Evolutionary conservation across 2,113 vertebrate genomes (phyloP).

Genomic region (Rhinichthys klamathensis): DNA sequence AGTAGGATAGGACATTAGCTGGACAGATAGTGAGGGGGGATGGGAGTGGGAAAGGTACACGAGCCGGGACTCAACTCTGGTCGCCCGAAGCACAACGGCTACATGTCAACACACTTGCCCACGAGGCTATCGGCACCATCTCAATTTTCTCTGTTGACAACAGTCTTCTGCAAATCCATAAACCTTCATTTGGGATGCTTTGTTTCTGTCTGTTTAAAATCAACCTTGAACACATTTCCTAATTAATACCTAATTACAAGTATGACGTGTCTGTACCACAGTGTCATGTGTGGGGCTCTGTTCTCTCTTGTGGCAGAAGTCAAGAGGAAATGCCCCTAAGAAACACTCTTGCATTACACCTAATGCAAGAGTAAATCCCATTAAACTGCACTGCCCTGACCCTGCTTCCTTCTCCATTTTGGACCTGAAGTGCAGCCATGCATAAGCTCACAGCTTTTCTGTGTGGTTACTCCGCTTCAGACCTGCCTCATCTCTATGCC

Average conservation of each 20-base stretch:
- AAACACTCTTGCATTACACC: not conserved
- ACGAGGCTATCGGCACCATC: too few species aligned
- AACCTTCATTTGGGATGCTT: not conserved
- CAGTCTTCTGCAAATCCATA: slow-evolving; percentile 2
- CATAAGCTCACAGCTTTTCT: slow-evolving; percentile 18
- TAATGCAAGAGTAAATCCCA: slow-evolving; percentile 6
- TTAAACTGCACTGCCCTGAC: slow-evolving; percentile 4
- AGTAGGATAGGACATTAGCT: too few species aligned
- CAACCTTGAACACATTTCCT: slow-evolving; percentile 5
- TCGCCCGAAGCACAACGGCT: too few species aligned
- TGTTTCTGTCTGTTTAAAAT: slow-evolving; percentile 11
- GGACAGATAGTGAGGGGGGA: too few species aligned
- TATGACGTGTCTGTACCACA: not conserved
- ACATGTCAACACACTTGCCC: too few species aligned
- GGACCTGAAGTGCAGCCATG: not conserved
- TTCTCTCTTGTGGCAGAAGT: not conserved
- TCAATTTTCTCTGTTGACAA: not conserved
- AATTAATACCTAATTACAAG: slow-evolving; percentile 12
- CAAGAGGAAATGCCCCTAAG: not conserved
- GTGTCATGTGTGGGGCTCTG: not conserved
- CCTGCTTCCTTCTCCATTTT: not conserved
- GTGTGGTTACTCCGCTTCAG: slow-evolving; percentile 29
- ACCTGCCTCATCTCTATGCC: slow-evolving; percentile 52
- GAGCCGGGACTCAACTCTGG: too few species aligned
- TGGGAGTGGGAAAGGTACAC: too few species aligned